These are phyloP conservation scores for crab-eating macaque (Macaca fascicularis) DNA, from an alignment of 2,113 vertebrate species.

Conservation along the genomic window T2T-MFA8v1.1 NC_088379.1:153313501-153314000, in stretches of 20 bases:
- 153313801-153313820: not conserved
- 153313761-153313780: not conserved
- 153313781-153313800: not conserved
- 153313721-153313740: not conserved
- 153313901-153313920: not conserved
- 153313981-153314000: not conserved
- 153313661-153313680: not conserved
- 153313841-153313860: not conserved
- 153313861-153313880: not conserved
- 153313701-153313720: not conserved
- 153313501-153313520: too few species aligned
- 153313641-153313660: not conserved
- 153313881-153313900: not conserved
- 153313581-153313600: too few species aligned
- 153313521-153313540: too few species aligned
- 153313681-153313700: fast-evolving
- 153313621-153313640: not conserved
- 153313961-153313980: not conserved
- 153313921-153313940: not conserved
- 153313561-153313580: too few species aligned
- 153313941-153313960: not conserved
- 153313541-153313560: too few species aligned
- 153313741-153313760: not conserved
- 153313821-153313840: not conserved
- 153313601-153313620: not conserved